Evolutionary conservation across 2,113 vertebrate genomes (phyloP), one percentile per base, ranked within the genome.

Genomic region (Plecturocebus donacophilus): DNA sequence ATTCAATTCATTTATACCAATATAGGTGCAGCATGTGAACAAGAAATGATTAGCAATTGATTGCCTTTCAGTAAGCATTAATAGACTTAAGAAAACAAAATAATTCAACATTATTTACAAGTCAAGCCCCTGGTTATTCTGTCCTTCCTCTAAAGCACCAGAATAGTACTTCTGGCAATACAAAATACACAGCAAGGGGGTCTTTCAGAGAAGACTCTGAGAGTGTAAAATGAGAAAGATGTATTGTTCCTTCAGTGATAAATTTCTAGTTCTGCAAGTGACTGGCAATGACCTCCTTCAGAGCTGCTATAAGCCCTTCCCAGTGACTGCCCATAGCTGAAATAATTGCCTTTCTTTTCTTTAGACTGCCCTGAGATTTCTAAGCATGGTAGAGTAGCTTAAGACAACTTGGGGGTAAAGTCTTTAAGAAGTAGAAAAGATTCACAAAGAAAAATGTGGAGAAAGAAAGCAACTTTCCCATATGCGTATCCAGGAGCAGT

Each of bases 61-160:
- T 9, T 70, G 17, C 8, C 92, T 64, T 97, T 97, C 64, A 91
- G 23, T 64, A 79, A 95, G 73, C 95, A 45, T 17, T 83, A 95
- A 92, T 54, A 6, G 17, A 93, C 87, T 98, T 93, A 76, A 75
- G 93, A 91, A 98, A 98, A 95, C 77, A 94, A 96, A 97, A 14
- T 80, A 32, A 89, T 73, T 97, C 35, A 97, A 56, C 38, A 85
- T 64, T 85, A 95, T 85, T 56, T 45, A 38, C 47, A 87, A 45
- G 23, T 95, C 76, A 80, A 85, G 87, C 40, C 20, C 5, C 25
- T 95, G 89, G 61, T 42, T 93, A 47, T 96, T 98, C 92, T 84
- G 54, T 64, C 91, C 47, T 64, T 66, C 25, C 71, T 94, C 96
- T 91, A 87, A 75, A 49, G 47, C 47, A 91, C 76, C 95, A 92